These are phyloP conservation scores for Drosophila conformis DNA, from an alignment of 2,888 invertebrate genomes.

Conservation along the genomic window DNA sequence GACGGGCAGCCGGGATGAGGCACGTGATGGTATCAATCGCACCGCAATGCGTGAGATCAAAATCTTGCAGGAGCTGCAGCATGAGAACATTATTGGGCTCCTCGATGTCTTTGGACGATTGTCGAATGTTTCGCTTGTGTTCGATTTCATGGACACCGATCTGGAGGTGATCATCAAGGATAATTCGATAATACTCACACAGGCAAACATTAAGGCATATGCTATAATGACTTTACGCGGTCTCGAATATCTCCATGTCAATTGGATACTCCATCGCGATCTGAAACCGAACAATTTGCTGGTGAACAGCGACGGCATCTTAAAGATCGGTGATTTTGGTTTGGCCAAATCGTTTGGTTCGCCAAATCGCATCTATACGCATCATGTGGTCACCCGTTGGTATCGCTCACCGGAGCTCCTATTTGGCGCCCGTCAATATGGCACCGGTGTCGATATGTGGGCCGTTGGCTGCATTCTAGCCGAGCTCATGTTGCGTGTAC, in stretches of 20 bases:
- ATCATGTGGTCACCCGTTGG: conserved; percentile 98
- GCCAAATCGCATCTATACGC: conserved; percentile 97
- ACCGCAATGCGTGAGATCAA: conserved; percentile 99
- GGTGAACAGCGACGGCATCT: conserved; percentile 94
- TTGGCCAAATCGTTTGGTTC: conserved; percentile 98
- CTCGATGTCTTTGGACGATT: conserved; percentile 99
- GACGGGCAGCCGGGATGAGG: conserved; percentile 96
- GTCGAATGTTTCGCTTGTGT: conserved; percentile 98
- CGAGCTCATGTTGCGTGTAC: conserved; percentile 94
- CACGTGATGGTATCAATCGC: conserved; percentile 98
- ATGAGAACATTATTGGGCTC: conserved; percentile 96
- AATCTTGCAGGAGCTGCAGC: conserved; percentile 96
- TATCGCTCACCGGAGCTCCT: conserved; percentile 97
- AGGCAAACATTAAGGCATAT: conserved; percentile 97
- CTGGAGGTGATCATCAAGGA: conserved; percentile 97
- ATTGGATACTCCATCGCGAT: conserved; percentile 99
- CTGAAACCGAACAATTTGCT: conserved; percentile 99
- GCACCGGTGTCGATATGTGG: conserved; percentile 99
- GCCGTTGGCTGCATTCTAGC: conserved; percentile 99
- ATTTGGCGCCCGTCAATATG: conserved; percentile 97
- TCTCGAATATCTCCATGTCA: conserved; percentile 96
- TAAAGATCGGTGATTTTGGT: conserved; percentile 99
- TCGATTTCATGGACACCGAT: conserved; percentile 99
- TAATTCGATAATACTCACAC: conserved; percentile 93
- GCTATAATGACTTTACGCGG: conserved; percentile 97